Conservation (phyloP, 2,113 vertebrate species). For the Mastomys coucha region DNA sequence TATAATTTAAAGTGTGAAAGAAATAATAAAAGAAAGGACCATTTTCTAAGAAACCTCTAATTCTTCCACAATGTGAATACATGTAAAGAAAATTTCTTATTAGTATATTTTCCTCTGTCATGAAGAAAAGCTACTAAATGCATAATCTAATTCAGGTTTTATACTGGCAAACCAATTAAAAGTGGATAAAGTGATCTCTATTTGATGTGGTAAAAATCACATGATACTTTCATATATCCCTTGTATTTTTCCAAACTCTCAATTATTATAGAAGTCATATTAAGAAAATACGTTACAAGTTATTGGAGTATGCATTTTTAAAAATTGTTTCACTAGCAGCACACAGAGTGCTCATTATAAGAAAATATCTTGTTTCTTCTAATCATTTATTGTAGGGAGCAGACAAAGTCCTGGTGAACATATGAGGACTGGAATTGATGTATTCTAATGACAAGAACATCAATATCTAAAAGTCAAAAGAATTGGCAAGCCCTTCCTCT, state of each 20-base stretch:
- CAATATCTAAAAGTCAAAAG: neutral
- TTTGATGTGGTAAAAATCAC: neutral
- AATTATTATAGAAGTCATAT: neutral
- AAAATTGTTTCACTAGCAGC: neutral
- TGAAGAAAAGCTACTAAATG: neutral
- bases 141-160: neutral
- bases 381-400: too few relatives aligned
- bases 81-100: too few relatives aligned
- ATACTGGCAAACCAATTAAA: neutral
- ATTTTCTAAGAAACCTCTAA: neutral
- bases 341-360: neutral
- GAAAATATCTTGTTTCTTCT: neutral
- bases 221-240: neutral
- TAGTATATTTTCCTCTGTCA: neutral
- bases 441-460: neutral
- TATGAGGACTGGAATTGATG: neutral
- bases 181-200: neutral
- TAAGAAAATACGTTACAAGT: neutral
- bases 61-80: neutral
- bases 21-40: neutral
- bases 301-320: neutral
- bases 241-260: neutral
- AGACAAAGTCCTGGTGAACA: too few relatives aligned
- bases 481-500: neutral
- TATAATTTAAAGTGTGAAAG: neutral